Evolutionary conservation across 2,113 vertebrate species (phyloP), one percentile per base, ranked within the genome.

Genomic region (Gavialis gangeticus): DNA sequence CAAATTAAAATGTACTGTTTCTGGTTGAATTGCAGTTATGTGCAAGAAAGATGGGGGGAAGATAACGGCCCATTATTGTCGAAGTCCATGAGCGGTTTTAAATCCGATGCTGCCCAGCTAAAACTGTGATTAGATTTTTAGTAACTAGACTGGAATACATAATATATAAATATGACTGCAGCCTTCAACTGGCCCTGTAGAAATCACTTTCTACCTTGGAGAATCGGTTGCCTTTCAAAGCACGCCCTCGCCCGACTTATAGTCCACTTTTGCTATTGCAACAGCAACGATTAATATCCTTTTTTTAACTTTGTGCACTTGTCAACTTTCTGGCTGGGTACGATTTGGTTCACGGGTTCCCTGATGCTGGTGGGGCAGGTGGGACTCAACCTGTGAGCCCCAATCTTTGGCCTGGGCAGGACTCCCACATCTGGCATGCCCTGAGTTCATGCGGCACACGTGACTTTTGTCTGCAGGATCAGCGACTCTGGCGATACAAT

Each of bases 121-220:
- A 7, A 46, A 34, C 79, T 18, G 3, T 18, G 54, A 79, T 89
- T 87, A 82, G 88, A 91, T 96, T 96, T 90, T 82, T 94, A 89
- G 80, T 95, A 93, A 93, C 90, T 60, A 59, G 87, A 34, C 54
- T 89, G 87, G 76, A 62, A 91, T 85, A 77, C 27, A n/a, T 7
- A 3, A 58, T 37, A 0, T 21, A 3, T 71, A 71, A 71, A 71
- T 0, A 0, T 37, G 59, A 91, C 90, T 62, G 2, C 14, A 62
- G 16, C 84, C 63, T 34, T 46, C 46, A 46, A 9, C 56, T 69
- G 1, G 25, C 55, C 59, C 12, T 11, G 18, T 58, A 14, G 30
- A 87, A 73, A 76, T 10, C 54, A 37, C 63, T 63, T 71, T 22
- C 6, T 56, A 66, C 3, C 3, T 87, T 77, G 37, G 4, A 84